A percentile compares a stretch with the other conserved stretches of the same genome.
phyloP scores from a whole-genome alignment of 2,888 invertebrate species.

The Leucozona laternaria region DNA sequence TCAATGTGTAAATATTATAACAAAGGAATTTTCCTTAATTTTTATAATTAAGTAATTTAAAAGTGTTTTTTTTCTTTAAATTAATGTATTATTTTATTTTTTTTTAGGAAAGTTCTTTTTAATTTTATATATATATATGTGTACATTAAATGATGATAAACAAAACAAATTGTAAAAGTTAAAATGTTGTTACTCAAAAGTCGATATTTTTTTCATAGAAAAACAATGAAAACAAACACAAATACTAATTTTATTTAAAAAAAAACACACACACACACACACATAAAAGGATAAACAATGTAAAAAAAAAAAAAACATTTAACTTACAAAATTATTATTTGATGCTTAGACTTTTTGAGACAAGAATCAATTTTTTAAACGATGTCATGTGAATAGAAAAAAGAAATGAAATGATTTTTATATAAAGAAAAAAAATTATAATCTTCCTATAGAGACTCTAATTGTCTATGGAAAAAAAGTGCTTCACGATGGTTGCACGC shows the following conservation, averaged over 20 bases:
- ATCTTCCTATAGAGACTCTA: constrained; percentile 73
- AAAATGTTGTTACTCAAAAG: constrained; percentile 66
- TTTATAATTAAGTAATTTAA: constrained; percentile 69
- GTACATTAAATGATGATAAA: constrained; percentile 59
- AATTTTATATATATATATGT: constrained; percentile 45
- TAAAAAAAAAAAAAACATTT: constrained; percentile 14
- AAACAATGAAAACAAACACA: constrained; percentile 12
- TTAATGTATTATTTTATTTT: constrained; percentile 45
- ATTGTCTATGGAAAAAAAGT: constrained; percentile 74
- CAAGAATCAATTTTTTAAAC: constrained; percentile 56
- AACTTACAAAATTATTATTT: neutral
- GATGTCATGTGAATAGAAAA: neutral
- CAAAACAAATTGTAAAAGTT: constrained; percentile 25
- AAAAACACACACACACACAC: no score
- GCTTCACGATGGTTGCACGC: constrained; percentile 75
- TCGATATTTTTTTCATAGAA: constrained; percentile 43
- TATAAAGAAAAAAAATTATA: constrained; percentile 32
- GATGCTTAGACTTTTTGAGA: constrained; percentile 60
- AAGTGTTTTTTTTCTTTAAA: constrained; percentile 35
- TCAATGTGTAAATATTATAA: constrained; percentile 65
- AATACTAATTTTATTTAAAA: constrained; percentile 1
- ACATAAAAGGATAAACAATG: constrained; percentile 28
- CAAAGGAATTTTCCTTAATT: constrained; percentile 54
- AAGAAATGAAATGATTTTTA: constrained; percentile 23
- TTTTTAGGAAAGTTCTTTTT: constrained; percentile 53